These are phyloP conservation scores for Porites cylindrica DNA, from an alignment of 92 coral and sea anemone species.

Conservation along the genomic window DNA sequence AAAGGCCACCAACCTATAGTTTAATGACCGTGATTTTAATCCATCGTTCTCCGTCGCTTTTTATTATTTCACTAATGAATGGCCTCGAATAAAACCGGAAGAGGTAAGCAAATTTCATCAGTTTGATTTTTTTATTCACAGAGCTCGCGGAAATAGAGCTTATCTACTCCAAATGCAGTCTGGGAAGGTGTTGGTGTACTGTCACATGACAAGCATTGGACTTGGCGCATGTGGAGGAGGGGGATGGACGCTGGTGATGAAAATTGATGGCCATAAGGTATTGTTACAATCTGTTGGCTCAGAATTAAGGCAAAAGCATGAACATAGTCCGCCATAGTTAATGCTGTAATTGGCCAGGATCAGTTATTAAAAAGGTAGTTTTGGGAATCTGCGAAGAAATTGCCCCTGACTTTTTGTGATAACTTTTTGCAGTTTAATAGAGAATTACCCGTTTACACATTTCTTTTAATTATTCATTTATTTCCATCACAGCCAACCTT, in stretches of 20 bases:
- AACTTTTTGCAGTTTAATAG: neutral
- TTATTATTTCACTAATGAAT: too few species aligned
- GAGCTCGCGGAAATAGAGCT: neutral
- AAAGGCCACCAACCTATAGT: too few species aligned
- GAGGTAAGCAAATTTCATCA: too few species aligned
- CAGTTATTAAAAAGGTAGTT: too few species aligned
- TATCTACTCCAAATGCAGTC: conserved; percentile 9
- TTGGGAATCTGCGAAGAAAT: too few species aligned
- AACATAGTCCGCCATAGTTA: too few species aligned
- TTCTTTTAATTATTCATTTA: neutral
- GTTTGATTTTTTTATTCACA: neutral
- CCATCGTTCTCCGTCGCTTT: too few species aligned
- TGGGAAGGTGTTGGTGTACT: conserved; percentile 3
- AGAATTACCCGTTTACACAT: neutral
- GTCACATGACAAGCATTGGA: conserved; percentile 20
- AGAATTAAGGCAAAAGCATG: too few species aligned
- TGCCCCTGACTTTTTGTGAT: too few species aligned
- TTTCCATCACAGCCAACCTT: conserved; percentile 24
- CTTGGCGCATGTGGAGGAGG: conserved; percentile 56
- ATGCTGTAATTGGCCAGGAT: too few species aligned
- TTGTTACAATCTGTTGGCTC: neutral
- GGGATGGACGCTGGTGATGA: conserved; percentile 71
- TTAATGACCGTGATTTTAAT: too few species aligned
- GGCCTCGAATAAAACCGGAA: too few species aligned
- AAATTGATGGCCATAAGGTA: conserved; percentile 54